A percentile compares a stretch with the other conserved stretches of the same genome.
Evolutionary conservation across 2,113 vertebrate genomes (phyloP).

Genomic region (Austrofundulus limnaeus): DNA sequence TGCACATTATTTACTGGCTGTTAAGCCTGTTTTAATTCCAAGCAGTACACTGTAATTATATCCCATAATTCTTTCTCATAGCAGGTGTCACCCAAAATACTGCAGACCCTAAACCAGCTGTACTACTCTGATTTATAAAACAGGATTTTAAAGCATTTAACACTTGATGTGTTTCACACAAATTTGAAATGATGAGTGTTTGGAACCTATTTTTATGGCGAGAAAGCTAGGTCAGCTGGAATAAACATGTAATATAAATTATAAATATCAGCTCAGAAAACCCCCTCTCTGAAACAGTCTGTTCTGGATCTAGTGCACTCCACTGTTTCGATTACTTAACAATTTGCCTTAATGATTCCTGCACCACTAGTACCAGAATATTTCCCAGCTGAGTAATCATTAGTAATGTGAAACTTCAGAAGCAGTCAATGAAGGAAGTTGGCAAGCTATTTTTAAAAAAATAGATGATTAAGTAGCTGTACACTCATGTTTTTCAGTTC

Average conservation of each 20-base stretch:
- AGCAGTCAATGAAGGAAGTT: not conserved
- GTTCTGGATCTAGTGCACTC: slow-evolving; percentile 15
- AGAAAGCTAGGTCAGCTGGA: slow-evolving; percentile 16
- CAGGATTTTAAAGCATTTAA: not conserved
- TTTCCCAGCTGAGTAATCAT: not conserved
- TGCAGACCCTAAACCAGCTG: not conserved
- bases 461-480: not conserved
- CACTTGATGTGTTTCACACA: not conserved
- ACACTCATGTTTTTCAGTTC: not conserved
- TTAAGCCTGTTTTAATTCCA: slow-evolving; percentile 19
- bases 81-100: not conserved
- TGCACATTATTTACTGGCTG: slow-evolving; percentile 4
- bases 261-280: slow-evolving; percentile 43
- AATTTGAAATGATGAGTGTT: not conserved
- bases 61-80: slow-evolving; percentile 6
- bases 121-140: not conserved
- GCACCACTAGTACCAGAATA: not conserved
- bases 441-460: not conserved
- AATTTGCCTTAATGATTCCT: not conserved
- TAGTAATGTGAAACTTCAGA: not conserved
- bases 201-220: not conserved
- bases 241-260: slow-evolving; percentile 37
- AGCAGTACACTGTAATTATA: not conserved
- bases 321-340: slow-evolving; percentile 18
- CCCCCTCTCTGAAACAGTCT: slow-evolving; percentile 34